Evolutionary conservation across 1,140 invertebrate genomes (phyloP).

Genomic region (Heliconius hermathena): DNA sequence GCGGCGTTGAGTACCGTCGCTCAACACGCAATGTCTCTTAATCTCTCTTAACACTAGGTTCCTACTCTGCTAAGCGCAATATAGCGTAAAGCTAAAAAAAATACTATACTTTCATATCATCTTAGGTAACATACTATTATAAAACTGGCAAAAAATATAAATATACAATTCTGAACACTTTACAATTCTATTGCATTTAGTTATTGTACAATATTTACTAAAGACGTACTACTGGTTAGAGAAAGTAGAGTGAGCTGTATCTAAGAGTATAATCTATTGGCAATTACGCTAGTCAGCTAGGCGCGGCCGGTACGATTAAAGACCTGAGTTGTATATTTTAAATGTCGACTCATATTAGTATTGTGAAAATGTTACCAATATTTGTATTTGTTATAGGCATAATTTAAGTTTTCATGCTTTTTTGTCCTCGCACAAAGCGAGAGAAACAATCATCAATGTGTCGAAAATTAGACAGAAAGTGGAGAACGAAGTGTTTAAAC

Average conservation of each 20-base stretch:
- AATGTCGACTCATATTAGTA: background rate
- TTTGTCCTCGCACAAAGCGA: too few species aligned
- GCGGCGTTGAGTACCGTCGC: too few species aligned
- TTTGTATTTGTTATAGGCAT: too few species aligned
- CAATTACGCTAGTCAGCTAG: background rate
- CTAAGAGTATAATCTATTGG: constrained; percentile 7
- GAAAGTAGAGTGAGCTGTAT: constrained; percentile 1
- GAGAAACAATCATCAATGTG: too few species aligned
- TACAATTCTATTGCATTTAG: background rate
- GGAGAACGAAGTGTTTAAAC: too few species aligned
- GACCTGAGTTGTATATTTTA: background rate
- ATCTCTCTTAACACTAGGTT: background rate
- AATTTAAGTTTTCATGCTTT: too few species aligned
- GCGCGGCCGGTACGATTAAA: background rate
- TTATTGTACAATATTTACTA: constrained; percentile 9
- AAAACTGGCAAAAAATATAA: background rate
- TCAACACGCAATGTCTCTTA: background rate
- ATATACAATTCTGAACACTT: background rate
- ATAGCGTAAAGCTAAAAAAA: background rate
- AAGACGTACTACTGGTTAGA: background rate
- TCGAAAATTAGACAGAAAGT: too few species aligned
- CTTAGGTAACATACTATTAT: background rate
- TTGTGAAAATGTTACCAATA: background rate
- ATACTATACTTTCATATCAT: background rate
- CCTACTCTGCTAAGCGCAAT: too few species aligned